phyloP scores from a whole-genome alignment of 2,797 vertebrate genomes.

The Anas flavirostris region DNA sequence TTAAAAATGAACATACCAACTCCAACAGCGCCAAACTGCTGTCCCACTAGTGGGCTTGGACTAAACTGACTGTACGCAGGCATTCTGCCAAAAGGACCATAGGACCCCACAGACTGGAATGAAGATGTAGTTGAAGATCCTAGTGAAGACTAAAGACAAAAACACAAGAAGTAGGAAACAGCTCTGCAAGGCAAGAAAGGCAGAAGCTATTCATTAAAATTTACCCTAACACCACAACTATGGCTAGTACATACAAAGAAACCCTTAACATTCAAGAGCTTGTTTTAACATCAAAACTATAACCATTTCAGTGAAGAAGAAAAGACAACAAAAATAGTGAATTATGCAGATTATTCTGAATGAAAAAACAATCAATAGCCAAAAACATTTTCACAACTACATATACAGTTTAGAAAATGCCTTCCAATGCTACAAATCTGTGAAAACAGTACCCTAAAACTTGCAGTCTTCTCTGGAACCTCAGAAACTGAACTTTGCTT shows the following conservation, averaged over 20 bases:
- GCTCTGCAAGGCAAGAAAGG: background rate
- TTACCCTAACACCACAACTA: background rate
- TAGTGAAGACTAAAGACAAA: conserved; percentile 89
- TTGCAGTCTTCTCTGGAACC: background rate
- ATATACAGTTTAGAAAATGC: background rate
- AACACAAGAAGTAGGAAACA: background rate
- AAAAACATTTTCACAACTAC: background rate
- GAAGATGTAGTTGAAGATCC: conserved; percentile 84
- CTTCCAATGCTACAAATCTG: background rate
- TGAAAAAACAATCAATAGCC: background rate
- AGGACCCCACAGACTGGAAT: conserved; percentile 90
- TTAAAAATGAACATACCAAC: conserved; percentile 82
- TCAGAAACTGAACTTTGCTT: background rate
- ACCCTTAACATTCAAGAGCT: background rate
- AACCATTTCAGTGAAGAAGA: background rate
- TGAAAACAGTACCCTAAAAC: background rate
- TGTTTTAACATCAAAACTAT: background rate
- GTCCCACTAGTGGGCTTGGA: conserved; percentile 82
- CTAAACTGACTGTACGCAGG: conserved; percentile 92
- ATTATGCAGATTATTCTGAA: background rate
- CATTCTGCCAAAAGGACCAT: conserved; percentile 89
- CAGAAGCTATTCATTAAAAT: background rate
- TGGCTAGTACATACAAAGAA: background rate
- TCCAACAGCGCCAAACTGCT: conserved; percentile 86
- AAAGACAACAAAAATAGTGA: background rate